Conservation (phyloP, 1,140 invertebrate species). For the Heliothis subflexa region DNA sequence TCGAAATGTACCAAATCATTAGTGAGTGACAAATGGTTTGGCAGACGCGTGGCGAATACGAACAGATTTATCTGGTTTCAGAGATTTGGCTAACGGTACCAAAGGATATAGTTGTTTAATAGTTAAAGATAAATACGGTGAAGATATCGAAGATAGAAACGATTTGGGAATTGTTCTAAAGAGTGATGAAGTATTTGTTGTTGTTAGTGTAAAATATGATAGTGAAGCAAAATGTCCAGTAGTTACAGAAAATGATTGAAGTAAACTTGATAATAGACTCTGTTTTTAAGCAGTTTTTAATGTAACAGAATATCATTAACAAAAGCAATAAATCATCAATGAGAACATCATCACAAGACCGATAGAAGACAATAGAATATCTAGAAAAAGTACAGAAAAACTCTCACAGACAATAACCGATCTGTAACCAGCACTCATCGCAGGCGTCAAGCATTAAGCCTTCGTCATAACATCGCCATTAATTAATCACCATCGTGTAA, state of each 20-base stretch:
- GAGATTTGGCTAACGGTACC: conserved; percentile 29
- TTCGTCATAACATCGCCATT: conserved; percentile 26
- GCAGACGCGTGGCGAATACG: conserved; percentile 25
- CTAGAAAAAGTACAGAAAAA: not conserved
- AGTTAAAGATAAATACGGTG: not conserved
- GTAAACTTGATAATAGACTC: not conserved
- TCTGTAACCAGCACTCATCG: conserved; percentile 19
- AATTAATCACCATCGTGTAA: conserved; percentile 38
- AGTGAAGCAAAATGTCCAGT: not conserved
- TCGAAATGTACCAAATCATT: conserved; percentile 26
- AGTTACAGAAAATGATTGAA: not conserved
- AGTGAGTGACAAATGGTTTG: conserved; percentile 39
- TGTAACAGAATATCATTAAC: no score
- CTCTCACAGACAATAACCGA: conserved; percentile 7
- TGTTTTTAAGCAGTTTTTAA: no score
- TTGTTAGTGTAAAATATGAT: no score
- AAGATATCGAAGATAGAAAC: not conserved
- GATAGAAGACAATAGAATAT: not conserved
- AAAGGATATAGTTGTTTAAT: conserved; percentile 17
- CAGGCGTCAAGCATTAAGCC: conserved; percentile 34
- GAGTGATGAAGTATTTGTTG: no score
- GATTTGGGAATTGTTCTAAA: not conserved
- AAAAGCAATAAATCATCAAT: not conserved
- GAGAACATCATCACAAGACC: no score
- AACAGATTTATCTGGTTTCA: conserved; percentile 23